Conservation (phyloP, 2,113 vertebrate species). For the Catagonus wagneri region DNA sequence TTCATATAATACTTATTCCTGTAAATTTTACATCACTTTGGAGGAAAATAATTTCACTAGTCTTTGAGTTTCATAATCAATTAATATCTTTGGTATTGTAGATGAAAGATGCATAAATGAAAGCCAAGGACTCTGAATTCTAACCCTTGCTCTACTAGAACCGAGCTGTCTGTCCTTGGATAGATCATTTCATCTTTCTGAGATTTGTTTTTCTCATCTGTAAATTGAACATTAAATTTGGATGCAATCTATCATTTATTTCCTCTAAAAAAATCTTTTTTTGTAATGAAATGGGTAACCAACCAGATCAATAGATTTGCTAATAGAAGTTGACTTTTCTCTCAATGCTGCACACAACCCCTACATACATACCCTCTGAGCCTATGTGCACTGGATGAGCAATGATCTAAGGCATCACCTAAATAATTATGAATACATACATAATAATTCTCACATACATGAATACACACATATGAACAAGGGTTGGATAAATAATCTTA, state of each 20-base stretch:
- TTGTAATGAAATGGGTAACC: neutral
- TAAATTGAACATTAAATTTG: neutral
- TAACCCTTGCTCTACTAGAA: neutral
- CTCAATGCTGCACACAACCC: neutral
- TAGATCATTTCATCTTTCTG: neutral
- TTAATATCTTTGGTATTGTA: neutral
- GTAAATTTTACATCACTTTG: neutral
- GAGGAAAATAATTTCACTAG: neutral
- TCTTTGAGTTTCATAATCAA: neutral
- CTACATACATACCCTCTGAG: neutral
- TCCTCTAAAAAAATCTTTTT: neutral
- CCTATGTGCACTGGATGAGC: neutral
- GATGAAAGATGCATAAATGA: constrained; percentile 2
- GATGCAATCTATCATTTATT: neutral
- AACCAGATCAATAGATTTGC: neutral
- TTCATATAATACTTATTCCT: neutral
- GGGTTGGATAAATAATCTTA: neutral
- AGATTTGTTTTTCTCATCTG: neutral
- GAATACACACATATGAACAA: neutral
- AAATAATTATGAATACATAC: neutral
- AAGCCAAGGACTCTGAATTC: neutral
- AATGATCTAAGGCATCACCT: neutral
- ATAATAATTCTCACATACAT: neutral
- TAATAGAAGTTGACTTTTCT: neutral
- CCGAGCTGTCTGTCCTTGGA: neutral